Conservation (phyloP, 64 coral and sea anemone species). For the Catalaphyllia jardinei region DNA sequence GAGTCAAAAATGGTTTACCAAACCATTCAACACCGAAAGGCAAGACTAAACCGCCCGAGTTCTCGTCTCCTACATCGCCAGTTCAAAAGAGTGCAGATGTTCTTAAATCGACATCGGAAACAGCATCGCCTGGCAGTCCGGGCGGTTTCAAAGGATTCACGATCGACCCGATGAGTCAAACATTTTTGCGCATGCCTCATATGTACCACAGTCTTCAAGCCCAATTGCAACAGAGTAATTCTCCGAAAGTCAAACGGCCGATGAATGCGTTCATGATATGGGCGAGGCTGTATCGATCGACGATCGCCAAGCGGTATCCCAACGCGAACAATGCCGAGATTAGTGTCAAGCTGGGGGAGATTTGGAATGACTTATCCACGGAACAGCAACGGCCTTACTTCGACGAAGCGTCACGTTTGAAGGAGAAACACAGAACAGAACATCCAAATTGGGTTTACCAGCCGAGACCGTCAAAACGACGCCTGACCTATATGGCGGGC, state of each 20-base stretch:
- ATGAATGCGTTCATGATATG: slow-evolving; percentile 99
- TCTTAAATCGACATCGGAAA: not conserved
- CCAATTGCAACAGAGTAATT: slow-evolving; percentile 64
- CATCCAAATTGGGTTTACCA: slow-evolving; percentile 97
- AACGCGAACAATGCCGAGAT: slow-evolving; percentile 95
- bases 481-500: slow-evolving; percentile 36
- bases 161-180: slow-evolving; percentile 91
- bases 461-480: slow-evolving; percentile 69
- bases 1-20: not conserved
- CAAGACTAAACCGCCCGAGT: not conserved
- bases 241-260: slow-evolving; percentile 78
- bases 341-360: slow-evolving; percentile 91
- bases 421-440: slow-evolving; percentile 81
- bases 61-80: not conserved
- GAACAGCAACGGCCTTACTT: slow-evolving; percentile 97
- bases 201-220: slow-evolving; percentile 86
- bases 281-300: slow-evolving; percentile 85
- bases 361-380: slow-evolving; percentile 93
- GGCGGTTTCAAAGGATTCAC: slow-evolving; percentile 69
- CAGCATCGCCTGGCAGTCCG: not conserved
- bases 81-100: not conserved
- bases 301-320: slow-evolving; percentile 90
- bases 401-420: slow-evolving; percentile 84
- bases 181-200: slow-evolving; percentile 91
- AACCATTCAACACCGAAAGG: slow-evolving; percentile 15